A percentile compares a stretch with the other conserved stretches of the same genome.
Evolutionary conservation across 1,140 invertebrate species (phyloP).

Genomic region (Campoletis sonorensis): DNA sequence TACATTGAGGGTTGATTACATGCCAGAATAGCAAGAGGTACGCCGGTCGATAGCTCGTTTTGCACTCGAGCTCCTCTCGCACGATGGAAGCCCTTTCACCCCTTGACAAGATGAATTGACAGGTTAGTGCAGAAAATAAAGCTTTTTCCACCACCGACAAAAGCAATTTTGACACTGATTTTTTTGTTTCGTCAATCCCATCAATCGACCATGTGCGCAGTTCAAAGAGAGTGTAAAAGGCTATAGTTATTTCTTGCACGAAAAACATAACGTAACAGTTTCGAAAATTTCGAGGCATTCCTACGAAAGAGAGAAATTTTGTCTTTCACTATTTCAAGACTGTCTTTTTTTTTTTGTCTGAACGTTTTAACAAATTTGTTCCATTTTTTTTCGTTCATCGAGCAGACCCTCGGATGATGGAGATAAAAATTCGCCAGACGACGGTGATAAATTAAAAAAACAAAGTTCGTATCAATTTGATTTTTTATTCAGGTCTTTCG

Average conservation of each 20-base stretch:
- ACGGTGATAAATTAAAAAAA: too few species aligned
- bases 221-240: background rate
- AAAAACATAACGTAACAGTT: background rate
- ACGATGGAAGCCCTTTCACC: conserved; percentile 11
- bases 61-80: conserved; percentile 23
- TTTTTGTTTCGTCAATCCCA: background rate
- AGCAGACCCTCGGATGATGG: too few species aligned
- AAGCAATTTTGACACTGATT: conserved; percentile 4
- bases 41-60: conserved; percentile 33
- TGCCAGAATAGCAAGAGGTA: conserved; percentile 61
- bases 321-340: too few species aligned
- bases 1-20: conserved; percentile 71
- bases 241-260: background rate
- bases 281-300: background rate
- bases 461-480: too few species aligned
- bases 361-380: too few species aligned
- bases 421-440: too few species aligned
- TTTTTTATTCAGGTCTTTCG: too few species aligned
- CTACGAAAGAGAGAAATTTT: too few species aligned
- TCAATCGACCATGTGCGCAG: background rate
- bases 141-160: background rate
- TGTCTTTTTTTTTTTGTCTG: too few species aligned
- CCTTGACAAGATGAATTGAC: conserved; percentile 15
- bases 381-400: too few species aligned
- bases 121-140: conserved; percentile 15